Evolutionary conservation across 2,797 vertebrate species (phyloP).

Genomic region (Perdix hodgsoniae): DNA sequence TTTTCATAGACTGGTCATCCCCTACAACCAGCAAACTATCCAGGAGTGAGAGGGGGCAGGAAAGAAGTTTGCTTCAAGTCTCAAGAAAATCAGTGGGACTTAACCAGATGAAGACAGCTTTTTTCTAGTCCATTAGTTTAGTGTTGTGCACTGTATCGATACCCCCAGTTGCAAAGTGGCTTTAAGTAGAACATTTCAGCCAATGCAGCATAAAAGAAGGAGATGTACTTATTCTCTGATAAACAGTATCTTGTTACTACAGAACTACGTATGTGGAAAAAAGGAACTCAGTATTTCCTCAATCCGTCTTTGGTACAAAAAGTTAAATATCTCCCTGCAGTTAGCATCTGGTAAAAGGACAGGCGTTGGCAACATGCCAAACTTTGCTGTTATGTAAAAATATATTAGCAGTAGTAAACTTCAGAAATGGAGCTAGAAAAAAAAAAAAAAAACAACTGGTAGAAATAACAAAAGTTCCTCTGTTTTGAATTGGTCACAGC

Average conservation of each 20-base stretch:
- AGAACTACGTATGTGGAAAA: neutral
- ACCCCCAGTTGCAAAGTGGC: neutral
- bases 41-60: neutral
- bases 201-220: neutral
- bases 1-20: neutral
- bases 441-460: neutral
- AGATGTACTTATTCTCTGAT: neutral
- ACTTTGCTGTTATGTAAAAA: neutral
- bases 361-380: neutral
- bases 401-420: neutral
- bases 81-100: neutral
- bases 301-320: neutral
- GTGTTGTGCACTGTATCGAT: neutral
- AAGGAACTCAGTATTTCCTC: neutral
- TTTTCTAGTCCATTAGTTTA: neutral
- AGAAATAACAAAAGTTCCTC: neutral
- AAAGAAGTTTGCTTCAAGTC: neutral
- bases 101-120: neutral
- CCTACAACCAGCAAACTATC: neutral
- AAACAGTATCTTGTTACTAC: neutral
- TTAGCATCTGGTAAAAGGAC: neutral
- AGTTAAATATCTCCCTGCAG: neutral
- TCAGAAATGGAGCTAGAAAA: neutral
- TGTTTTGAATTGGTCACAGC: neutral
- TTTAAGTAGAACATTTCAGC: neutral